Conservation (phyloP, 2,797 vertebrate genomes). For the Bovichtus diacanthus region DNA sequence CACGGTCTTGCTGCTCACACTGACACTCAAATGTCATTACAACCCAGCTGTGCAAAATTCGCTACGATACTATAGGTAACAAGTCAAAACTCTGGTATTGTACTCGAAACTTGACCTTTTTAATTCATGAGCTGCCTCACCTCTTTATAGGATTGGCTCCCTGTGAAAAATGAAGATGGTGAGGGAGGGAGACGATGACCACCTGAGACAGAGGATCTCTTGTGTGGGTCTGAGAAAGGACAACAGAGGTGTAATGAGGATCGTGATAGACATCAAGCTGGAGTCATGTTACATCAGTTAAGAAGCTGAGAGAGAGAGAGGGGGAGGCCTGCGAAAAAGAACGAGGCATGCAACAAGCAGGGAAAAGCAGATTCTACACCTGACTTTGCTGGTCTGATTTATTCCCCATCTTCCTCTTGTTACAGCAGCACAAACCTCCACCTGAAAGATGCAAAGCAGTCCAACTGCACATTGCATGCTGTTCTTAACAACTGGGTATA, state of each 20-base stretch:
- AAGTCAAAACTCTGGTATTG: constrained; percentile 31
- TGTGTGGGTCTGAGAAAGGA: constrained; percentile 65
- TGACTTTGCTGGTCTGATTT: constrained; percentile 48
- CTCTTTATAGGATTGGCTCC: constrained; percentile 24
- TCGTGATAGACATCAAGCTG: constrained; percentile 70
- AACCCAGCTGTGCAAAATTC: constrained; percentile 29
- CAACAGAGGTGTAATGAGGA: constrained; percentile 70
- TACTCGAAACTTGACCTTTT: constrained; percentile 52
- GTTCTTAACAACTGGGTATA: constrained; percentile 58
- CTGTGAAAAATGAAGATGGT: constrained; percentile 33
- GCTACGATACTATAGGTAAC: constrained; percentile 16
- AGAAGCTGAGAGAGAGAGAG: constrained; percentile 35
- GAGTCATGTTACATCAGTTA: constrained; percentile 66
- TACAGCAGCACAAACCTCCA: constrained; percentile 31
- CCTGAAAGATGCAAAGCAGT: constrained; percentile 59
- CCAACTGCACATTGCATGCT: constrained; percentile 38
- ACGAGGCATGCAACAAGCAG: constrained; percentile 27
- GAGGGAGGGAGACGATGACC: constrained; percentile 28
- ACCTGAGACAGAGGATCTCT: constrained; percentile 60
- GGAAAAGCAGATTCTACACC: constrained; percentile 32
- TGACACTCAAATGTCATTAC: constrained; percentile 30
- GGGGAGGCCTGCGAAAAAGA: constrained; percentile 49
- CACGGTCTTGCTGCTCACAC: not conserved
- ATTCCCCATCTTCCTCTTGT: constrained; percentile 42
- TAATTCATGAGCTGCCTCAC: constrained; percentile 42